A percentile compares a stretch with the other conserved stretches of the same genome.
Conservation (phyloP, 2,113 vertebrate genomes). For the Phasianus colchicus region DNA sequence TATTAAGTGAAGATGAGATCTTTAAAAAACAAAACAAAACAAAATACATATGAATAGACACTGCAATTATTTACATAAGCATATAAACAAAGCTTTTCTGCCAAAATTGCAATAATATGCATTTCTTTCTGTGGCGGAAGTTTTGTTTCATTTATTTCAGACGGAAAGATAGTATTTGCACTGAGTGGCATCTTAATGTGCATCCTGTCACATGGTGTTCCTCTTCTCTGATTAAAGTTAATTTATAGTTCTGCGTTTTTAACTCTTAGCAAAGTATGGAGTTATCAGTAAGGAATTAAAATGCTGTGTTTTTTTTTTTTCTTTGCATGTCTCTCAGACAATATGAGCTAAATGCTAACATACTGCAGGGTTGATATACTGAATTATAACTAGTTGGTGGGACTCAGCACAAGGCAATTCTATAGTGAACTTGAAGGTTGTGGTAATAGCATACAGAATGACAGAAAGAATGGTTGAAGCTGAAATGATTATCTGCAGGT, state of each 20-base stretch:
- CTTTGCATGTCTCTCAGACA: background rate
- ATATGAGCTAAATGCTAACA: background rate
- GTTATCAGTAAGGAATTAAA: background rate
- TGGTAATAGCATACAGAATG: background rate
- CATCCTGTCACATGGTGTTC: background rate
- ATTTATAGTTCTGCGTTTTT: slow-evolving; percentile 2
- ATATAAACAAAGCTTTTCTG: background rate
- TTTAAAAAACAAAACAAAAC: background rate
- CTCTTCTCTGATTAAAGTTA: slow-evolving; percentile 6
- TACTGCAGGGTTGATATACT: background rate
- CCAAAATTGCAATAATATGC: background rate
- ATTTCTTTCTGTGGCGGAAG: background rate
- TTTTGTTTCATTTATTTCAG: slow-evolving; percentile 36
- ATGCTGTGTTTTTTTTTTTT: background rate
- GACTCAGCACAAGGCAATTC: background rate
- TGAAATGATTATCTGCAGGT: background rate
- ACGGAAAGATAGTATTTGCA: background rate
- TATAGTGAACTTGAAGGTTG: background rate
- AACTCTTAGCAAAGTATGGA: background rate
- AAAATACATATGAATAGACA: background rate
- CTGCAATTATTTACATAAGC: background rate
- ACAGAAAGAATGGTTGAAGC: background rate
- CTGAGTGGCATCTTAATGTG: background rate
- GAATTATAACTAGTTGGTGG: background rate
- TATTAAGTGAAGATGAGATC: background rate